A percentile compares a stretch with the other conserved stretches of the same genome.
phyloP scores from a whole-genome alignment of 2,888 invertebrate species.

The Diarsia mendica region DNA sequence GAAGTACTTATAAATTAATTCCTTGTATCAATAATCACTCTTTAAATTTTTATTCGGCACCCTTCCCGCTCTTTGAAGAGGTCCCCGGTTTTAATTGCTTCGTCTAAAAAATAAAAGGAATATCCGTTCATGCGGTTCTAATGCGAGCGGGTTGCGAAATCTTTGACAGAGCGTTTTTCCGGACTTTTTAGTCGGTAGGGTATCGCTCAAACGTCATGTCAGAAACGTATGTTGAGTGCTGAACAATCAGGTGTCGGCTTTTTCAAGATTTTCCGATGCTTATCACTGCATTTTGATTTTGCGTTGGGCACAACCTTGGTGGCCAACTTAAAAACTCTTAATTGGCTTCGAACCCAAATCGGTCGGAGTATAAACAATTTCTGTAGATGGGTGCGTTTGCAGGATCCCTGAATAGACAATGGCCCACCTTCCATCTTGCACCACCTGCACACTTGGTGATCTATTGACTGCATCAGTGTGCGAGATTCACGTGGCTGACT shows the following conservation, averaged over 20 bases:
- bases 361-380: too few relatives aligned
- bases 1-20: constrained; percentile 74
- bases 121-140: constrained; percentile 74
- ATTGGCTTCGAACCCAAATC: too few relatives aligned
- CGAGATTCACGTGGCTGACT: too few relatives aligned
- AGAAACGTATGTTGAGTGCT: not conserved
- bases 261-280: not conserved
- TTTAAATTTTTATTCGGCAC: constrained; percentile 76
- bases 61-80: constrained; percentile 82
- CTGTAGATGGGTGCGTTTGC: too few relatives aligned
- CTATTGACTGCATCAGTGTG: too few relatives aligned
- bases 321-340: too few relatives aligned
- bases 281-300: not conserved
- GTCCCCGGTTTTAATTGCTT: constrained; percentile 86
- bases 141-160: constrained; percentile 62
- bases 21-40: constrained; percentile 78
- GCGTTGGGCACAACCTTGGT: too few relatives aligned
- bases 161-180: not conserved
- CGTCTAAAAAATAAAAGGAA: constrained; percentile 86
- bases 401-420: too few relatives aligned
- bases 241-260: not conserved
- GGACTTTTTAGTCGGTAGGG: accelerated
- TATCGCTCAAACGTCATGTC: not conserved
- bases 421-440: too few relatives aligned
- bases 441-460: too few relatives aligned